These are phyloP conservation scores for Mechanitis messenoides DNA, from an alignment of 2,888 invertebrate genomes.

Conservation along the genomic window DNA sequence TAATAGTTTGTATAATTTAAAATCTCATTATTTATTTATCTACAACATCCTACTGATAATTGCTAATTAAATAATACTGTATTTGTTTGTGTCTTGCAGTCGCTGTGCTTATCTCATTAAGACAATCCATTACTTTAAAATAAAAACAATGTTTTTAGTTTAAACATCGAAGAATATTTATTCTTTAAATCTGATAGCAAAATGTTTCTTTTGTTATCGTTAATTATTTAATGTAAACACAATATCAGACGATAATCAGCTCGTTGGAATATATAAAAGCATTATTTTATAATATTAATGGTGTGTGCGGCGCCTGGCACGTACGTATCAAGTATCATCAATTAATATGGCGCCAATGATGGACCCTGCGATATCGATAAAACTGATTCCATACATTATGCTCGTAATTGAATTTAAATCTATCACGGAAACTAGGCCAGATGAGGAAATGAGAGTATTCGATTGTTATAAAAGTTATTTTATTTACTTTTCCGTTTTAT, in stretches of 20 bases:
- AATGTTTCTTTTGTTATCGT: neutral
- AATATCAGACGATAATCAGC: conserved; percentile 2
- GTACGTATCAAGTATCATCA: conserved; percentile 27
- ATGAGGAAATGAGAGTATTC: conserved; percentile 1
- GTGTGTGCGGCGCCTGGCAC: conserved; percentile 20
- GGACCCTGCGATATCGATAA: conserved; percentile 21
- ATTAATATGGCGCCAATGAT: conserved; percentile 23
- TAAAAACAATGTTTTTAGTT: too few relatives aligned
- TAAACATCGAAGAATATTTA: too few relatives aligned
- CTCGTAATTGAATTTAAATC: conserved; percentile 28
- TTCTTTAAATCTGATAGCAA: too few relatives aligned
- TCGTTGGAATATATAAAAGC: conserved; percentile 11
- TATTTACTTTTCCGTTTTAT: neutral
- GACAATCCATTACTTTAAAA: too few relatives aligned
- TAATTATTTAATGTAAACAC: conserved; percentile 1
- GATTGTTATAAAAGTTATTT: neutral
- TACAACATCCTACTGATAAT: too few relatives aligned
- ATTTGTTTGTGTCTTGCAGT: too few relatives aligned
- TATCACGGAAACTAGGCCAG: conserved; percentile 21
- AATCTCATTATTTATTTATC: too few relatives aligned
- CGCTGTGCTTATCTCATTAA: too few relatives aligned
- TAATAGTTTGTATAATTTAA: too few relatives aligned
- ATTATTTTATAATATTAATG: conserved; percentile 24
- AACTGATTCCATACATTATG: conserved; percentile 23
- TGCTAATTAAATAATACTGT: too few relatives aligned